Evolutionary conservation across 2,888 invertebrate genomes (phyloP).

Genomic region (Lasioglossum malachurum): DNA sequence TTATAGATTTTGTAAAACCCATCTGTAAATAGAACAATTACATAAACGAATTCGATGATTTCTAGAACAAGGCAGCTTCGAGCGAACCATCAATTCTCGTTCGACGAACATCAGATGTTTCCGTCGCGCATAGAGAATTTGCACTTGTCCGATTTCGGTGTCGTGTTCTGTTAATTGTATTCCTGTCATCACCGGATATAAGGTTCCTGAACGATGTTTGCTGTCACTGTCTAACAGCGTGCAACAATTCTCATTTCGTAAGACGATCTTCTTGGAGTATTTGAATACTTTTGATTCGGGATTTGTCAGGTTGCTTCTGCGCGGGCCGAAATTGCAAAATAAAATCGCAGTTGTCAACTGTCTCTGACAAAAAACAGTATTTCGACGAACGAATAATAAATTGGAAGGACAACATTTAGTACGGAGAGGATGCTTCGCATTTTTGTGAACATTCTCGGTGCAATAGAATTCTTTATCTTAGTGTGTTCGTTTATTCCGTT

Average conservation of each 20-base stretch:
- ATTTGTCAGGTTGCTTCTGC: background rate
- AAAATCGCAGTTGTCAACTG: background rate
- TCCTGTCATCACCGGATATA: slow-evolving; percentile 40
- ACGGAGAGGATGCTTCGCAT: background rate
- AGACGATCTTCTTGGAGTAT: background rate
- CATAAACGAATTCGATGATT: background rate
- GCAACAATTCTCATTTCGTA: slow-evolving; percentile 4
- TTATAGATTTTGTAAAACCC: background rate
- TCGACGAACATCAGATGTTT: background rate
- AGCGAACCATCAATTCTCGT: background rate
- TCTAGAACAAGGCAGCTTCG: background rate
- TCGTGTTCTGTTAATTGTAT: background rate
- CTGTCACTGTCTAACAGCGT: slow-evolving; percentile 13
- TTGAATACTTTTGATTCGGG: background rate
- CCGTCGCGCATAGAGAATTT: background rate
- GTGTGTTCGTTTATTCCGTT: background rate
- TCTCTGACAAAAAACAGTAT: background rate
- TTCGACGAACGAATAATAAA: background rate
- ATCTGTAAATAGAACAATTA: background rate
- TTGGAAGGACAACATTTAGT: background rate
- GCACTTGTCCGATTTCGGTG: slow-evolving; percentile 8
- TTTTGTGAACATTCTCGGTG: background rate
- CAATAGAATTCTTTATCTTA: background rate
- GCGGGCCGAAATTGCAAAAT: background rate
- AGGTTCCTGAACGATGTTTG: slow-evolving; percentile 64